Base-by-base conservation (phyloP, 2,888 invertebrate species). In the Mythimna impura region DNA sequence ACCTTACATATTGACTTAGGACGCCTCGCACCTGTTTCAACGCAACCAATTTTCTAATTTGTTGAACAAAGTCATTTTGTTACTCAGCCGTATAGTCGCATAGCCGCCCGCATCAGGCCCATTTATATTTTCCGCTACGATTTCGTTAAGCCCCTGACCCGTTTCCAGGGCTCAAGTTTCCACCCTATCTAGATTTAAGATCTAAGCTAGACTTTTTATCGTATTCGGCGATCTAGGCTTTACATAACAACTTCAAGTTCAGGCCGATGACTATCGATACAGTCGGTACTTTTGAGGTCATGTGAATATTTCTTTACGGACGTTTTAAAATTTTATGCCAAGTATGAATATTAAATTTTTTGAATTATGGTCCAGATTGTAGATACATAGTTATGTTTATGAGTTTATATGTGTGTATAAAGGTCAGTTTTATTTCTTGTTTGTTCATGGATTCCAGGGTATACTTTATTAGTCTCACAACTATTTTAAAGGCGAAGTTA, bases 151-250 rank as follows among this genome's bases (percentile, higher is more conserved):
- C 80, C 92, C 93, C 88, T 94, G 95, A 94, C 94, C 94, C 82
- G 90, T 87, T 92, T 87, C 86, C 83, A 90, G 85, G 88, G 86
- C 91, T 93, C 90, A 90, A 91, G 92, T 92, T 93, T 89, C 91
- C 88, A 82, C 83, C 75, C 80, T 92, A 94, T 94, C 94, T 91
- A 89, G 88, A 86, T 89, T 87, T 85, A 89, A 87, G 90, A 94
- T 94, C 93, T 92, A 84, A 89, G 89, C 90, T 92, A 91, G 89
- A 86, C 83, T 79, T 79, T 73, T 89, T 93, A 94, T 94, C 93
- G 90, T 82, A 82, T 86, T 87, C 83, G 77, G 82, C 78, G 84
- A 93, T 92, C 91, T 89, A 89, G 88, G 80, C 85, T 90, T 91
- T 89, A 91, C 86, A 89, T 92, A 92, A 91, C 88, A 68, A 80